A percentile compares a stretch with the other conserved stretches of the same genome.
Conservation (phyloP, 30 jellyfish, hydroid and myxozoan species). For the Aurelia aurita complex sp. Pacific region DNA sequence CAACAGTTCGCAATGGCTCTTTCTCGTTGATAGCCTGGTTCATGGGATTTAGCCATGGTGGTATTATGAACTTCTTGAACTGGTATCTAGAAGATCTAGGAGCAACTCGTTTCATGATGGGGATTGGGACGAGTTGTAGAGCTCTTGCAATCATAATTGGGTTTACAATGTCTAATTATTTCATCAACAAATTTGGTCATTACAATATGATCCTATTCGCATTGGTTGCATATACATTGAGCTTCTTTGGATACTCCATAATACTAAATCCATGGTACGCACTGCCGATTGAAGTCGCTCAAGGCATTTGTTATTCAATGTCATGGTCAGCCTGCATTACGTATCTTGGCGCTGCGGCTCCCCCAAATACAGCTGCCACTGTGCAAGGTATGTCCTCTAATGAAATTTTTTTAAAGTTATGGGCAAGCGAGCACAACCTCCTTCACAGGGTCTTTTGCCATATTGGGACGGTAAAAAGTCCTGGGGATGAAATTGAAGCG, state of each 20-base stretch:
- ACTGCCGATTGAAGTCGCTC: constrained; percentile 91
- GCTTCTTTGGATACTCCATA: constrained; percentile 91
- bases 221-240: constrained; percentile 77
- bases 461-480: too few relatives aligned
- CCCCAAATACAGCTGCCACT: constrained; percentile 92
- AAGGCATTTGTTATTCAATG: constrained; percentile 92
- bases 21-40: constrained; percentile 90
- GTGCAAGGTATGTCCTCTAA: constrained; percentile 82
- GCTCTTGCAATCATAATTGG: constrained; percentile 85
- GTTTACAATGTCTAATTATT: constrained; percentile 69
- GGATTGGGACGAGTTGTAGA: constrained; percentile 92
- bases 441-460: too few relatives aligned
- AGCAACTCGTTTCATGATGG: constrained; percentile 98
- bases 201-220: constrained; percentile 80
- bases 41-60: constrained; percentile 98
- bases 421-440: too few relatives aligned
- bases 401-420: too few relatives aligned
- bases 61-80: constrained; percentile 97
- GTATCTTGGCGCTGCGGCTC: constrained; percentile 95
- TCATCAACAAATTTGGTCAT: constrained; percentile 81
- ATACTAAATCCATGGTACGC: constrained; percentile 97
- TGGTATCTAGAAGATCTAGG: constrained; percentile 99
- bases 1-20: constrained; percentile 71
- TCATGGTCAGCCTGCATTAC: constrained; percentile 99
- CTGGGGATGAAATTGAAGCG: too few relatives aligned